Percentiles rank a stretch among this genome's conserved stretches.
phyloP scores from a whole-genome alignment of 2,113 vertebrate species.

The Urocitellus parryii region DNA sequence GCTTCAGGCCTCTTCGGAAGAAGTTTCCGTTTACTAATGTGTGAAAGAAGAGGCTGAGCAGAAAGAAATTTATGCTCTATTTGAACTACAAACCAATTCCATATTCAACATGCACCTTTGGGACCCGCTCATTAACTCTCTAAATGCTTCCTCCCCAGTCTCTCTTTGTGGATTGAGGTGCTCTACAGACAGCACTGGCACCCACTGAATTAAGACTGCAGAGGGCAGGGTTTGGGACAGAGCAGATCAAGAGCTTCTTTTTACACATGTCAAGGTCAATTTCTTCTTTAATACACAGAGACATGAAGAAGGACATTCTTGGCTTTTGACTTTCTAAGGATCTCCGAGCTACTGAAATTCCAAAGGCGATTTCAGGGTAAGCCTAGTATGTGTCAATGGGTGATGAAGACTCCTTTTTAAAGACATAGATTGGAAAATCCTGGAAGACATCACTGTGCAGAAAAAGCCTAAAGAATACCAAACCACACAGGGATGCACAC shows the following conservation, averaged over 20 bases:
- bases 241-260: not conserved
- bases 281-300: not conserved
- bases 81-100: not conserved
- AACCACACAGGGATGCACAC: not conserved
- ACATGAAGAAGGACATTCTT: not conserved
- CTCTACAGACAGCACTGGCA: not conserved
- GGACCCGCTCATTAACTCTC: not conserved
- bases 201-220: not conserved
- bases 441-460: not conserved
- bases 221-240: not conserved
- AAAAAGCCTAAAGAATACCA: not conserved
- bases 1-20: not conserved
- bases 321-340: not conserved
- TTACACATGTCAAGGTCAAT: not conserved
- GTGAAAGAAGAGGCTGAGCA: not conserved
- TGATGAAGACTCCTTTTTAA: not conserved
- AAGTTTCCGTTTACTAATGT: not conserved
- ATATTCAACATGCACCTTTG: not conserved
- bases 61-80: not conserved
- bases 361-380: not conserved
- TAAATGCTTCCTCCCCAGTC: not conserved
- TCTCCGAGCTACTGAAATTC: not conserved
- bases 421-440: not conserved
- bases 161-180: not conserved
- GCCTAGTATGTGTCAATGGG: not conserved